Base-by-base conservation (phyloP, 1,140 invertebrate species). In the Sminthurinus signatus region DNA sequence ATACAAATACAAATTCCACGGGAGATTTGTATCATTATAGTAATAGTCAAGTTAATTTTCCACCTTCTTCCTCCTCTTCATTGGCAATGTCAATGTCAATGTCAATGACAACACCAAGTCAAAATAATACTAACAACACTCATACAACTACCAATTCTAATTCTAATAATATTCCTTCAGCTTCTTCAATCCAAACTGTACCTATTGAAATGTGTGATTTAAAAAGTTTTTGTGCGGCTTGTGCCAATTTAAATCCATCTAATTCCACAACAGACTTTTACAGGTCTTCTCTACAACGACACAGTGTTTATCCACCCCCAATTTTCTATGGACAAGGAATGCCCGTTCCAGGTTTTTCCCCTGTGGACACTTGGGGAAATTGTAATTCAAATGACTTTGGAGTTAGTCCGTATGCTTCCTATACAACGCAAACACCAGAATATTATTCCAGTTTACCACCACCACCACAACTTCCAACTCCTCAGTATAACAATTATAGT, bases 201-300 rank as follows among this genome's bases (percentile, higher is more conserved):
- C 52, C 60, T n/a, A 28, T 61, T 2, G 59, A 61, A n/a, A 17
- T 10, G 21, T 61, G 59, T 51, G 62, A 64, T 39, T 25, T 46
- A 0, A 42, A n/a, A 2, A 55, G 62, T 14, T 65, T 54, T 36
- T 66, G 64, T 62, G 29, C 59, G 0, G 50, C 64, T 8, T 66
- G 64, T 66, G 59, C 59, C 15, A 54, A 61, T 46, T 44, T 66
- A 19, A 59, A 66, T 42, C 28, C 62, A 19, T 59, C 64, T 1
- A 61, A 56, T 29, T 58, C 61, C 2, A 36, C n/a, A n/a, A n/a
- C n/a, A n/a, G 42, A 61, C 25, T 66, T 46, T 43, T 66, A 61
- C 29, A 2, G 64, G 31, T 23, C 39, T 8, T 17, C 64, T 23
- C n/a, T 60, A 12, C 21, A 58, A 2, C 19, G 64, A 19, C 51